Base-by-base conservation (phyloP, 2,113 vertebrate genomes). In the Caranx melampygus region DNA sequence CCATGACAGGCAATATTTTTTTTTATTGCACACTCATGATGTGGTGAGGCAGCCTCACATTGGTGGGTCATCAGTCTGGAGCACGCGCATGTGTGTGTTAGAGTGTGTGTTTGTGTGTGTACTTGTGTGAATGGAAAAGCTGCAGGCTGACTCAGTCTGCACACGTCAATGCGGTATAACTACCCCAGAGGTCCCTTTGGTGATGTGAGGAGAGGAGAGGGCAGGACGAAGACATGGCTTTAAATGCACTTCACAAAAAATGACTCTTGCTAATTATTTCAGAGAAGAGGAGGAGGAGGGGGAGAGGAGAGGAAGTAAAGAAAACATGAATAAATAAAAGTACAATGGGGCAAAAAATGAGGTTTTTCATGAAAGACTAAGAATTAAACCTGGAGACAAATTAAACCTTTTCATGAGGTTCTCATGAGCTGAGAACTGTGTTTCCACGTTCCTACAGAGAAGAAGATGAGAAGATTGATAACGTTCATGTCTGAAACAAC, bases 261-360 rank as follows among this genome's bases (percentile, higher is more conserved):
- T 3, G 14, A 78, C 20, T 71, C 21, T 45, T 21, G 51, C 71
- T 82, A 79, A 62, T 73, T 69, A 72, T 73, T 78, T 76, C 52
- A 70, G 20, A 35, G 26, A 60, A 5, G 52, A 65, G 12, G 61
- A 45, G 44, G 71, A 66, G 35, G 15, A n/a, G 54, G 59, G 31
- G 1, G 15, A 44, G 70, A 70, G 47, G 37, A 40, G 12, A 31
- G 5, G 59, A 26, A 1, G 2, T 9, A 52, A 14, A 52, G 20
- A 2, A 9, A 33, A 4, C 11, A 42, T 42, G 11, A 51, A 26
- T 5, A 37, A 21, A 54, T 6, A 1, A 10, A 33, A 6, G 21
- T 4, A 18, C 3, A 44, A 59, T 16, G 6, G 20, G n/a, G 49
- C 26, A 42, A 49, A 42, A 69, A 52, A 61, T 16, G 20, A 35